Evolutionary conservation across 2,113 vertebrate species (phyloP), one percentile per base, ranked within the genome.

Genomic region (Charadrius vociferus): DNA sequence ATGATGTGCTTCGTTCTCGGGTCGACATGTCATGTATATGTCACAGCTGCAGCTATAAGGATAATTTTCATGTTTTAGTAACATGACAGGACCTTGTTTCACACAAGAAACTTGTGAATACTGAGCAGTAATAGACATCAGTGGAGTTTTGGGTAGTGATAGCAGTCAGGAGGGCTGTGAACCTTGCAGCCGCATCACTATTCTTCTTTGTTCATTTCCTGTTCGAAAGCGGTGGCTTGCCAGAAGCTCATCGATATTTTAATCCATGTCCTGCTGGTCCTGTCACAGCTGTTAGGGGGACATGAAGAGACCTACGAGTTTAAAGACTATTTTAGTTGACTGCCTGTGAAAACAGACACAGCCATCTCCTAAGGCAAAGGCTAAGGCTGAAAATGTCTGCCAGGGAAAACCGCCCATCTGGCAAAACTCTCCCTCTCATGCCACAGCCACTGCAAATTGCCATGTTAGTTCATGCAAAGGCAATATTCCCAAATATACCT

Each of bases 241-340:
- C 81, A 86, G 93, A 91, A 95, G 58, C 22, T 77, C 1, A 1
- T 62, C 0, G 8, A 61, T 93, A 80, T 90, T 93, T 87, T 93
- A 82, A 90, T 96, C 81, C 49, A 13, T 93, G 71, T 50, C 49
- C 67, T 90, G 58, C 78, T 95, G 66, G 81, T 95, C 52, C 65
- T 89, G 66, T 91, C 77, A 58, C 45, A 91, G 74, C 49, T 92
- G 83, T 80, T 89, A 52, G 73, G 86, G 58, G 34, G 37, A 50
- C 39, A 47, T 30, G 84, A 94, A 73, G 86, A 88, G 91, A 91
- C 84, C 91, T 79, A 80, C 37, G 86, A 88, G 89, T 95, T 83
- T 91, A 94, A 96, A 96, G 67, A 91, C 87, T 89, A 94, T 96
- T 97, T 95, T 82, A 83, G 75, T 67, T 93, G 95, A 75, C 95